A percentile compares a stretch with the other conserved stretches of the same genome.
Conservation (phyloP, 2,113 vertebrate genomes). For the Urocolius indicus region DNA sequence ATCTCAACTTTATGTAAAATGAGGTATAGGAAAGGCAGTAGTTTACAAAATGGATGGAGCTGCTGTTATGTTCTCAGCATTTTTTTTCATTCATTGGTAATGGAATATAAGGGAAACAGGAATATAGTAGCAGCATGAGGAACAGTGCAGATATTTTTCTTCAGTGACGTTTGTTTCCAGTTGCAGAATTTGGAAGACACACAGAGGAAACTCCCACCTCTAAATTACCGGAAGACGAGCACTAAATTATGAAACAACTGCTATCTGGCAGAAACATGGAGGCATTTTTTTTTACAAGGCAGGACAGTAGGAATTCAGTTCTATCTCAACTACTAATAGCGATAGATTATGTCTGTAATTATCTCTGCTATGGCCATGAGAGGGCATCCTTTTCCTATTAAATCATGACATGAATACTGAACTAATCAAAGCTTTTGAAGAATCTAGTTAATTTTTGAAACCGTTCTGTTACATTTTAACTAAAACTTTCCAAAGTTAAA, state of each 20-base stretch:
- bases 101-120: background rate
- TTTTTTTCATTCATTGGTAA: background rate
- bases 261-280: background rate
- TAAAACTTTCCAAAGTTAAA: background rate
- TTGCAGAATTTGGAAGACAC: background rate
- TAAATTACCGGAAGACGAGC: background rate
- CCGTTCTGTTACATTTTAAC: background rate
- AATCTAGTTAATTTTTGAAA: background rate
- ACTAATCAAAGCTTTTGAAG: background rate
- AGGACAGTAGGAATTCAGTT: background rate
- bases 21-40: background rate
- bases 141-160: background rate
- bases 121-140: background rate
- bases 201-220: background rate
- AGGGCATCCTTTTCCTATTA: background rate
- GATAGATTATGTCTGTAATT: background rate
- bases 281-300: background rate
- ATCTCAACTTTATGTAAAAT: background rate
- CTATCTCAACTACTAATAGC: rapidly evolving
- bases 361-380: background rate
- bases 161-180: background rate
- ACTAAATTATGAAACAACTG: background rate
- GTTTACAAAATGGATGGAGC: background rate
- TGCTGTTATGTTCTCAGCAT: background rate
- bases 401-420: background rate